These are phyloP conservation scores for Takifugu ocellatus DNA, from an alignment of 2,797 vertebrate species.

Conservation along the genomic window DNA sequence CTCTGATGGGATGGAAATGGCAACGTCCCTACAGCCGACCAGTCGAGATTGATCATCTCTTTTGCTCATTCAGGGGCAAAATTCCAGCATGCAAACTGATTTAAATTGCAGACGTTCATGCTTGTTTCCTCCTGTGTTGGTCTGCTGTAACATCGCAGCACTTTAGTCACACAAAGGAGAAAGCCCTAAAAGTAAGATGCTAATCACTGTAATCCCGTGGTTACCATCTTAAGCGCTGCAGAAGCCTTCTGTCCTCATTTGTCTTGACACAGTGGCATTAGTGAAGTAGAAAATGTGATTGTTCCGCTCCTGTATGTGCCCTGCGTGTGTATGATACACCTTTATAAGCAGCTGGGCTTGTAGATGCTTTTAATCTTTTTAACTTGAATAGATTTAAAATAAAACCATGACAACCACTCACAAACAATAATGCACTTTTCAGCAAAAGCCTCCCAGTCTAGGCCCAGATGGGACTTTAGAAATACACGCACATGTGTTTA, in stretches of 20 bases:
- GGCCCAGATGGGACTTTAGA: constrained; percentile 38
- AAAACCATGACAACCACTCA: background rate
- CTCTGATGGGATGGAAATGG: constrained; percentile 31
- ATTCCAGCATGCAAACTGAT: no score
- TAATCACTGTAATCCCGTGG: constrained; percentile 42
- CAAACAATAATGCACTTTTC: constrained; percentile 6
- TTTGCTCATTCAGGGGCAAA: no score
- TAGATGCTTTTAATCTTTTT: background rate
- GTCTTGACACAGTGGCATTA: constrained; percentile 26
- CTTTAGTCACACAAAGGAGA: constrained; percentile 29
- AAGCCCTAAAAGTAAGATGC: constrained; percentile 48
- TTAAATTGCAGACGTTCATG: background rate
- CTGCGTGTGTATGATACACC: background rate
- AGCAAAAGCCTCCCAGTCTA: constrained; percentile 17
- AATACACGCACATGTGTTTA: constrained; percentile 21
- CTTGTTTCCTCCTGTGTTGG: constrained; percentile 6
- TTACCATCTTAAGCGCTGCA: constrained; percentile 51
- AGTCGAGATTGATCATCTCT: no score
- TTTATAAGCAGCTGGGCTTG: background rate
- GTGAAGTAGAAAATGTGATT: constrained; percentile 9
- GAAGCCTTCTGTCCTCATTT: constrained; percentile 34
- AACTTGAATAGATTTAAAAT: background rate
- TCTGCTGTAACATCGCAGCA: constrained; percentile 1
- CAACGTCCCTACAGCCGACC: no score
- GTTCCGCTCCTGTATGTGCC: no score